phyloP scores from a whole-genome alignment of 2,888 invertebrate genomes.

The Pammene fasciana region DNA sequence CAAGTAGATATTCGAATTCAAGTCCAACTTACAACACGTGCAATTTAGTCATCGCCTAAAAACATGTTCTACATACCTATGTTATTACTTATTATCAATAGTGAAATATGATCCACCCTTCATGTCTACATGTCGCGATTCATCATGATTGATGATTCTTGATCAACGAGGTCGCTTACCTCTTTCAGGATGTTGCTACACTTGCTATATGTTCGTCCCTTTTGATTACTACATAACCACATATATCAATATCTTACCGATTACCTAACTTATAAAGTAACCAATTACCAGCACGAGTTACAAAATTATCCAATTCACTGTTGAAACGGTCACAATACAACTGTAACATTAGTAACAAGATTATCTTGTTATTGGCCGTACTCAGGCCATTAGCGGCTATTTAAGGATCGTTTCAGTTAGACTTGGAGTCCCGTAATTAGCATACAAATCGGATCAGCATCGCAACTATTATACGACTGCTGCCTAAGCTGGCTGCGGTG shows the following conservation, averaged over 20 bases:
- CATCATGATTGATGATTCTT: conserved; percentile 78
- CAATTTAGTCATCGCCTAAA: conserved; percentile 10
- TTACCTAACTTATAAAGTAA: conserved; percentile 8
- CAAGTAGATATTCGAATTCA: not conserved
- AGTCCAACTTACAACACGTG: not conserved
- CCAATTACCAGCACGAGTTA: conserved; percentile 5
- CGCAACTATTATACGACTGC: conserved; percentile 52
- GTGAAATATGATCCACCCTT: conserved; percentile 71
- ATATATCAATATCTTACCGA: conserved; percentile 32
- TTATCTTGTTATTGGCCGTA: conserved; percentile 36
- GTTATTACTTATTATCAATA: conserved; percentile 55
- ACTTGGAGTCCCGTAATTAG: conserved; percentile 52
- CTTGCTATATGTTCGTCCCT: conserved; percentile 60
- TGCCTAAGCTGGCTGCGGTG: conserved; percentile 55
- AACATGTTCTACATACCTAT: conserved; percentile 49
- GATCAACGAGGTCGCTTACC: conserved; percentile 75
- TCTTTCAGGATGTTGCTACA: conserved; percentile 50
- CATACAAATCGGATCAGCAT: conserved; percentile 67
- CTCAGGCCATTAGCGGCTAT: conserved; percentile 32
- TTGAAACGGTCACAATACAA: conserved; percentile 30
- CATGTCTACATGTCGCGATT: conserved; percentile 56
- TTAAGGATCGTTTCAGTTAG: conserved; percentile 36
- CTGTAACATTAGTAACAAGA: conserved; percentile 29
- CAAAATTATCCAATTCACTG: conserved; percentile 30
- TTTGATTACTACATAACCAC: conserved; percentile 64